These are phyloP conservation scores for Chymomyza amoena DNA, from an alignment of 2,888 invertebrate species.

Conservation along the genomic window DNA sequence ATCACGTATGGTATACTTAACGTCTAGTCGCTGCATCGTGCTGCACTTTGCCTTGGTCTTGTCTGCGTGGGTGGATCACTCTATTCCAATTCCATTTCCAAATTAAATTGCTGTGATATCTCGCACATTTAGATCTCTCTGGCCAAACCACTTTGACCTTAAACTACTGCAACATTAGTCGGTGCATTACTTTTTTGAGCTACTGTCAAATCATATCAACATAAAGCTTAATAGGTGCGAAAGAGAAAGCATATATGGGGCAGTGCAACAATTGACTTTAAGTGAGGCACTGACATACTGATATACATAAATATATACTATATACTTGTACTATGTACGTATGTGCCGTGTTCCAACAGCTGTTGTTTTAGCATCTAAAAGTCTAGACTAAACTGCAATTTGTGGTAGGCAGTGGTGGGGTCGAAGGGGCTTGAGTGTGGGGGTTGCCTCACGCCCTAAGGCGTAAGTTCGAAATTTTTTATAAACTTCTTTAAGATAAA, in stretches of 20 bases:
- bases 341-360: conserved; percentile 8
- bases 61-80: neutral
- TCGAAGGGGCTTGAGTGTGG: neutral
- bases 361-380: neutral
- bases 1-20: neutral
- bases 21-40: neutral
- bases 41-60: neutral
- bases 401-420: conserved; percentile 27
- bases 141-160: conserved; percentile 73
- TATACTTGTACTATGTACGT: neutral
- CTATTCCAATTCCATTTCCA: conserved; percentile 15
- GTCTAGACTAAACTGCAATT: conserved; percentile 18
- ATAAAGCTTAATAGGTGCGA: neutral
- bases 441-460: too few species aligned
- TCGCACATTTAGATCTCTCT: conserved; percentile 8
- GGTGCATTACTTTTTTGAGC: neutral
- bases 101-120: conserved; percentile 23
- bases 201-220: too few species aligned
- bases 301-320: conserved; percentile 7
- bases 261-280: conserved; percentile 57
- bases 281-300: conserved; percentile 73
- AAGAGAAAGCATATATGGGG: conserved; percentile 7
- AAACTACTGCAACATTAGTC: conserved; percentile 49
- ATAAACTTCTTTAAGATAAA: too few species aligned
- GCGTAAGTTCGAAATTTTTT: too few species aligned